These are phyloP conservation scores for Mus pahari DNA, from an alignment of 2,113 vertebrate species.

Conservation along the genomic window DNA sequence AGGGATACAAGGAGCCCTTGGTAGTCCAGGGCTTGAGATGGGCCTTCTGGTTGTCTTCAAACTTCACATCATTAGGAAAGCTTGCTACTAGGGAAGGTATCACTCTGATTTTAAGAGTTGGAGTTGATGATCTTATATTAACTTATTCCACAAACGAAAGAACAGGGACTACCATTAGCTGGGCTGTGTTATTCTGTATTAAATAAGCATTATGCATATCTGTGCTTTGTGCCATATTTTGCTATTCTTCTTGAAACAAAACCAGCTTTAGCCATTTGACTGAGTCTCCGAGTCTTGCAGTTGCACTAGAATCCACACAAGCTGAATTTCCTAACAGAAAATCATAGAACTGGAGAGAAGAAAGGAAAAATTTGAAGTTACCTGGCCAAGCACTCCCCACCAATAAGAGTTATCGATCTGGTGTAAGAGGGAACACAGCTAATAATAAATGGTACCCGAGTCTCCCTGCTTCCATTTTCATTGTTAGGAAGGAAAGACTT, in stretches of 20 bases:
- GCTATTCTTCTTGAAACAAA: slow-evolving; percentile 68
- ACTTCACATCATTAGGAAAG: slow-evolving; percentile 57
- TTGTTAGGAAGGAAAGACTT: slow-evolving; percentile 41
- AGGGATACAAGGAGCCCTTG: background rate
- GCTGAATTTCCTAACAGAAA: slow-evolving; percentile 38
- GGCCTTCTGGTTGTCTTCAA: slow-evolving; percentile 45
- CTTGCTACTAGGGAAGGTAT: slow-evolving; percentile 15
- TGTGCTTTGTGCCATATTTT: slow-evolving; percentile 58
- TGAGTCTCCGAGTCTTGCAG: slow-evolving; percentile 46
- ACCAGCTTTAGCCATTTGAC: slow-evolving; percentile 62
- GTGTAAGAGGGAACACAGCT: background rate
- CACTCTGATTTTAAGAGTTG: slow-evolving; percentile 37
- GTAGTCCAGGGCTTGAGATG: slow-evolving; percentile 9
- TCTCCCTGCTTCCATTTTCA: background rate
- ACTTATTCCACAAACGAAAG: slow-evolving; percentile 38
- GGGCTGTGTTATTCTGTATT: background rate
- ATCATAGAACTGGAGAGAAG: slow-evolving; percentile 32
- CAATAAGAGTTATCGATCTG: slow-evolving; percentile 11
- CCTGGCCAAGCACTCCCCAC: background rate
- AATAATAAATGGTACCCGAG: slow-evolving; percentile 3
- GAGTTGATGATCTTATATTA: slow-evolving; percentile 50
- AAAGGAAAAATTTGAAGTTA: slow-evolving; percentile 37
- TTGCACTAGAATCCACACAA: slow-evolving; percentile 50
- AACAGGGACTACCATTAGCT: slow-evolving; percentile 45
- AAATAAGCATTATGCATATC: slow-evolving; percentile 26